Base-by-base conservation (phyloP, 2,888 invertebrate species). In the Tridacna gigas region DNA sequence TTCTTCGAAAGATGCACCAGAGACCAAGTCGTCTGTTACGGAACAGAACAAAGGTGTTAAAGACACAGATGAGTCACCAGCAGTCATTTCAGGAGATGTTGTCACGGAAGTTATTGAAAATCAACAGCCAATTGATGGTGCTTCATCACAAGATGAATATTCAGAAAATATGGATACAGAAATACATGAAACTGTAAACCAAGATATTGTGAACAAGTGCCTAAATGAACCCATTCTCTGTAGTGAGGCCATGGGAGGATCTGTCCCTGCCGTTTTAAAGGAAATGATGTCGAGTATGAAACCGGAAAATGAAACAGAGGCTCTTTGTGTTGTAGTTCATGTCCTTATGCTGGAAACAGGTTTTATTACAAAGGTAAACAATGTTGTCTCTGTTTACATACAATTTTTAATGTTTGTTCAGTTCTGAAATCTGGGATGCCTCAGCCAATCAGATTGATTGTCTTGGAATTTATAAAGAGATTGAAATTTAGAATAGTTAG, bases 261-360 rank as follows among this genome's bases (percentile, higher is more conserved):
- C 74, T 15, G 89, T 92, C 25, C 91, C 92, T n/a, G 83, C 90
- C 22, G 25, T 87, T 25, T 77, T 92, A n/a, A 80, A 73, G 37
- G 83, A 89, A 56, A 71, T 90, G 71, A n/a, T 71, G 18, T 51
- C 79, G n/a, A 66, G 71, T 37, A 75, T 81, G 28, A 61, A 83
- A 47, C 85, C 87, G 47, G 48, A 63, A 13, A 83, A 73, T 47
- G 25, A 20, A 12, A 65, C 82, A 18, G 90, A 92, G 65, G 89
- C 89, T n/a, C 51, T 91, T 4, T 85, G 89, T 85, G 81, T 89
- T 37, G 89, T 90, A 48, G 79, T 92, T 60, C 92, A 92, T 86
- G 88, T 90, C 9, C 80, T 92, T 12, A 91, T 92, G 92, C 69
- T 91, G 65, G 92, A 92, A 77, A 86, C 90, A 20, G 92, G 92